Evolutionary conservation across 2,888 invertebrate genomes (phyloP).

Genomic region (Agonopterix heracliana): DNA sequence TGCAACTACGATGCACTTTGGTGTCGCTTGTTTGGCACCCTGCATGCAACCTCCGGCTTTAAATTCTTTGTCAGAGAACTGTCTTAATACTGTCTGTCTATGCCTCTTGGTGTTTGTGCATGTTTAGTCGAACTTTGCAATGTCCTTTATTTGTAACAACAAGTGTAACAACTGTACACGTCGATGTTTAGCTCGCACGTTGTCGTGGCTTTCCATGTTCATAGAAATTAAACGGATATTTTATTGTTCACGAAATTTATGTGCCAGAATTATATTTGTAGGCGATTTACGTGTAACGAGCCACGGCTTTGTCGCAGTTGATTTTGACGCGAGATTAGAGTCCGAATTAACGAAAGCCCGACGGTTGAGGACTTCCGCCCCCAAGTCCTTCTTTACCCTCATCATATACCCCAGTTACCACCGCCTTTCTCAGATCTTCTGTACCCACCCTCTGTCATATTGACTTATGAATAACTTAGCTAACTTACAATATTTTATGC

Average conservation of each 20-base stretch:
- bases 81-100: conserved; percentile 13
- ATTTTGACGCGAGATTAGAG: conserved; percentile 26
- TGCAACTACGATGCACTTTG: conserved; percentile 13
- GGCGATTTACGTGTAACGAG: conserved; percentile 21
- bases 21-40: conserved; percentile 16
- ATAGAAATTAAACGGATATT: conserved; percentile 15
- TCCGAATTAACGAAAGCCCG: conserved; percentile 21
- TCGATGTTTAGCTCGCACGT: conserved; percentile 10
- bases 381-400: conserved; percentile 3
- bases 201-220: conserved; percentile 10
- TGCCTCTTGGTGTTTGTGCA: conserved; percentile 15
- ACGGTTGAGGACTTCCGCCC: conserved; percentile 5
- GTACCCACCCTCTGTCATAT: background rate
- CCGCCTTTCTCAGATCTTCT: background rate
- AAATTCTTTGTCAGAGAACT: conserved; percentile 11
- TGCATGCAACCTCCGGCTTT: conserved; percentile 14
- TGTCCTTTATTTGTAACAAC: conserved; percentile 12
- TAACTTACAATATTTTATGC: conserved; percentile 1
- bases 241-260: conserved; percentile 11
- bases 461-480: background rate
- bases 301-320: conserved; percentile 23
- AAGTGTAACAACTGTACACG: conserved; percentile 5
- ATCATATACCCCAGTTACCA: background rate
- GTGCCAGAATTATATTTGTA: conserved; percentile 8
- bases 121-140: conserved; percentile 14